phyloP scores from a whole-genome alignment of 1,140 invertebrate species.

The Maconellicoccus hirsutus region DNA sequence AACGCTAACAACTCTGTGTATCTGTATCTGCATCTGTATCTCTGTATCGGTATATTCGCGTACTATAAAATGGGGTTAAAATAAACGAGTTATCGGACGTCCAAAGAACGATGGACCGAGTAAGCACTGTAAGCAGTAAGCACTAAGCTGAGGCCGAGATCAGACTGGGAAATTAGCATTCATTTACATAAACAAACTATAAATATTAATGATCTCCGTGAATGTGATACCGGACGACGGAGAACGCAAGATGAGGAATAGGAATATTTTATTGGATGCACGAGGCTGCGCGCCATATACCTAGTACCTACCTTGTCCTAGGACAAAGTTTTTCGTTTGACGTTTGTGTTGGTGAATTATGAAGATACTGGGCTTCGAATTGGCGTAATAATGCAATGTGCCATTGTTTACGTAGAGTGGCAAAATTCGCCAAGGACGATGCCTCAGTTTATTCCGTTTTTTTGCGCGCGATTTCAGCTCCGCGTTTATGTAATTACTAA shows the following conservation, averaged over 20 bases:
- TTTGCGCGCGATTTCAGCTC: no score
- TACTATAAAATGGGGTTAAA: background rate
- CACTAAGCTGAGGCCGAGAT: background rate
- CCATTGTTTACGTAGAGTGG: no score
- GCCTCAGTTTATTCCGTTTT: no score
- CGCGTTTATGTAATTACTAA: no score
- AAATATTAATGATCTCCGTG: background rate
- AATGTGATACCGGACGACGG: background rate
- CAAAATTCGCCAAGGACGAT: no score
- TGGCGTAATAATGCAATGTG: no score
- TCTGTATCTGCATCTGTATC: background rate
- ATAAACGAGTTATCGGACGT: constrained; percentile 1
- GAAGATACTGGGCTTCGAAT: no score
- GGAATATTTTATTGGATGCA: background rate
- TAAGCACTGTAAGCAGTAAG: background rate
- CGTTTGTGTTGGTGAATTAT: no score
- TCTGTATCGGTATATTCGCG: background rate
- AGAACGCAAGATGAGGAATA: background rate
- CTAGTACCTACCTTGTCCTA: no score
- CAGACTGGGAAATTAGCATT: background rate
- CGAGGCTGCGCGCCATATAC: no score
- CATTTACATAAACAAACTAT: constrained; percentile 5
- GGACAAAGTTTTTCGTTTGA: no score
- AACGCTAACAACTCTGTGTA: no score
- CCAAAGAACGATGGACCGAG: background rate